Evolutionary conservation across 1,140 invertebrate genomes (phyloP), one percentile per base, ranked within the genome.

Genomic region (Lepidurus arcticus): DNA sequence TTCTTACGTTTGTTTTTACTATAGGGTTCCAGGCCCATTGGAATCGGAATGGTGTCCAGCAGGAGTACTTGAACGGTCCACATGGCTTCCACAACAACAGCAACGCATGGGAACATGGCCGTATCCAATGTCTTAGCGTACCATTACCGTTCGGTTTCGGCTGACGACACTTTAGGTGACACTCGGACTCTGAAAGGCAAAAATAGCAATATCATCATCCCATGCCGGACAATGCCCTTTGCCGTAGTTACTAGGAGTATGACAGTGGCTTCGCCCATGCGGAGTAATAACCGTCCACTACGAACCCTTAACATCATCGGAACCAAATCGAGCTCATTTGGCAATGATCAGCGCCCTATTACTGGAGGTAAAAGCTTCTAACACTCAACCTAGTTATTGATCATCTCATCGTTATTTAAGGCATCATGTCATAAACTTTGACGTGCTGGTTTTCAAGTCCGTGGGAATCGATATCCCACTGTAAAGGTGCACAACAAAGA

Each of bases 221-320:
- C 53, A 21, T 5, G 53, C 53, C 53, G 53, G 53, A 65, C 53
- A 65, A 65, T 65, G 53, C 53, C 53, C 53, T 65, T 65, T 8
- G 53, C 16, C 21, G 53, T 65, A 34, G 53, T 21, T 21, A 21
- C 53, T 3, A n/a, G 53, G 34, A 34, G 53, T 16, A 65, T 21
- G 1, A 65, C 47, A 0, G 47, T 21, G 2, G 26, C 26, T 34
- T 9, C 47, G 47, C 47, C 53, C 7, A 5, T 65, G 9, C n/a
- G 16, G 53, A 21, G 9, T 21, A 65, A 65, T 21, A 65, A 65
- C 5, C 53, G 53, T 21, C 53, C 53, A 21, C 53, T 65, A 16
- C 53, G 53, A 13, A 65, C 53, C 53, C 53, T 65, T 8, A 65
- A 65, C 21, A 65, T 65, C n/a, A 65, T 21, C 53, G 21, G 21